A percentile compares a stretch with the other conserved stretches of the same genome.
Conservation (phyloP, 2,888 invertebrate genomes). For the Drosophila buzzatii region DNA sequence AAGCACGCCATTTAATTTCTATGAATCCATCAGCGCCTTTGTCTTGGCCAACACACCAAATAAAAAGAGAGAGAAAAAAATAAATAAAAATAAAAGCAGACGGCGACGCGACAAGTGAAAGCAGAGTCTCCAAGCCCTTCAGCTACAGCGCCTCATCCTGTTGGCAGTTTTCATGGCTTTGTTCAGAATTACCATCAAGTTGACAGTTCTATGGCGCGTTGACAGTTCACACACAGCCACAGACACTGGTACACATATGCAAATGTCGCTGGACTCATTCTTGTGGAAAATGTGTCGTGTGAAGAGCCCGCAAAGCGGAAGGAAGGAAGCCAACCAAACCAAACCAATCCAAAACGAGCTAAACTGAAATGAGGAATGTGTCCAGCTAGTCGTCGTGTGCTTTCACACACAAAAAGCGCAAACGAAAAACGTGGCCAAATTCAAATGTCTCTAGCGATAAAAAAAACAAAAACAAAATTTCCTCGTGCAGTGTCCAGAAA, state of each 20-base stretch:
- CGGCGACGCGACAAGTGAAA: slow-evolving; percentile 61
- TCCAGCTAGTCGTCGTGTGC: slow-evolving; percentile 26
- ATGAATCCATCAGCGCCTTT: slow-evolving; percentile 81
- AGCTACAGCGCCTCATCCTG: slow-evolving; percentile 35
- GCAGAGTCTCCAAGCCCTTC: slow-evolving; percentile 25
- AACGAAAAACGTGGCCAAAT: slow-evolving; percentile 32
- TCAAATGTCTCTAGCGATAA: slow-evolving; percentile 42
- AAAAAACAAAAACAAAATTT: slow-evolving; percentile 23
- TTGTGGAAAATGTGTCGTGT: slow-evolving; percentile 75
- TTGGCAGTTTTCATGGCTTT: slow-evolving; percentile 76
- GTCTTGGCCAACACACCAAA: slow-evolving; percentile 49
- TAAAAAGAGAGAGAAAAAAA: slow-evolving; percentile 10
- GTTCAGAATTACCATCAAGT: slow-evolving; percentile 82
- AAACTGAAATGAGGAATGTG: slow-evolving; percentile 75
- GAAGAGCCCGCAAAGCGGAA: slow-evolving; percentile 75
- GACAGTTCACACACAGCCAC: slow-evolving; percentile 77
- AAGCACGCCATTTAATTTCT: slow-evolving; percentile 70
- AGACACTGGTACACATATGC: slow-evolving; percentile 65
- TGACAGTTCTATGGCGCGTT: slow-evolving; percentile 83
- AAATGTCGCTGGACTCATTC: slow-evolving; percentile 78
- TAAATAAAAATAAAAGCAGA: slow-evolving; percentile 34
- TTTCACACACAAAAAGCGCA: slow-evolving; percentile 29
- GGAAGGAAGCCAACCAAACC: slow-evolving; percentile 67
- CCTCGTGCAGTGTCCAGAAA: slow-evolving; percentile 52
- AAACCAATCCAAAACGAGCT: slow-evolving; percentile 29